Conservation (phyloP, 2,113 vertebrate species). For the Actinemys pallida region DNA sequence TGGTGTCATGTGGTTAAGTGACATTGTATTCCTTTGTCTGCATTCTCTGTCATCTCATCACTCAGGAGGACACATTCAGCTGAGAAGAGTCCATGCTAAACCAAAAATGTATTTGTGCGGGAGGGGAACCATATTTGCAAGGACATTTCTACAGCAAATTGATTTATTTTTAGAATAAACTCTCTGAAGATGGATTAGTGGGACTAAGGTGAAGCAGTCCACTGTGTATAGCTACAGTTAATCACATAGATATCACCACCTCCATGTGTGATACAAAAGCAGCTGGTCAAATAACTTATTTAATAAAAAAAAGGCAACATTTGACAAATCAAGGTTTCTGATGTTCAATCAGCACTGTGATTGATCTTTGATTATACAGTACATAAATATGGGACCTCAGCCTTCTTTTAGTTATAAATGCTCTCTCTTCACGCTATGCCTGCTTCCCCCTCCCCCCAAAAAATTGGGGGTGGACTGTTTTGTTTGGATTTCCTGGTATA, state of each 20-base stretch:
- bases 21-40: neutral
- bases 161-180: conserved; percentile 13
- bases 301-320: too few species aligned
- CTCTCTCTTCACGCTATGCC: neutral
- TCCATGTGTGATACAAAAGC: neutral
- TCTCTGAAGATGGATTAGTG: neutral
- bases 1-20: neutral
- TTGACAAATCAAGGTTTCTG: neutral
- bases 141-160: neutral
- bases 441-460: neutral
- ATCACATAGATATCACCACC: neutral
- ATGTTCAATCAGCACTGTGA: neutral
- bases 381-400: neutral
- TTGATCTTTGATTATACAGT: neutral
- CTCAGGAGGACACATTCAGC: neutral
- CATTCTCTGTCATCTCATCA: neutral
- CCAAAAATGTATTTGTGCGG: neutral
- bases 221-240: neutral
- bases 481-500: neutral
- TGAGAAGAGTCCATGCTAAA: neutral
- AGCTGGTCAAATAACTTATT: neutral
- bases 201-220: neutral
- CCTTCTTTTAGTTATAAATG: neutral
- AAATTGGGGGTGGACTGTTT: neutral
- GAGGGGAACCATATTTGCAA: neutral